Percentiles rank a stretch among this genome's conserved stretches.
Evolutionary conservation across 2,113 vertebrate genomes (phyloP).

Genomic region (Dicentrarchus labrax): DNA sequence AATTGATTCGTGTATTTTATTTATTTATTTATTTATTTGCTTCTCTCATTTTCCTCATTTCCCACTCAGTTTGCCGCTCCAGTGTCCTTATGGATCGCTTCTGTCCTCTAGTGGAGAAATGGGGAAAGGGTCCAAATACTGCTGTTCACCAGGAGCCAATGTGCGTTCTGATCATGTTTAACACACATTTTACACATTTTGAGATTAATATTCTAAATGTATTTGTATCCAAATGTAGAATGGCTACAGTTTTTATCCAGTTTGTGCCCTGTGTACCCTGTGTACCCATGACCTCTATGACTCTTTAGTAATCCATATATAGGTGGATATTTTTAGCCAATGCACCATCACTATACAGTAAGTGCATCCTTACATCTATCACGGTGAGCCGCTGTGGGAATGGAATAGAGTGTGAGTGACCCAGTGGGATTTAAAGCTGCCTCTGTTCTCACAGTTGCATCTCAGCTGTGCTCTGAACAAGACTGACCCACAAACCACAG

Average conservation of each 20-base stretch:
- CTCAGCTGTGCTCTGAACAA: slow-evolving; percentile 34
- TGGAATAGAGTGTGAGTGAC: not conserved
- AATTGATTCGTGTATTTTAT: slow-evolving; percentile 24
- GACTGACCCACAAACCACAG: slow-evolving; percentile 14
- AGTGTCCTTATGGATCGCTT: slow-evolving; percentile 44
- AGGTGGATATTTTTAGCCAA: slow-evolving; percentile 22
- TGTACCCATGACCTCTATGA: not conserved
- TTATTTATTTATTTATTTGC: not conserved
- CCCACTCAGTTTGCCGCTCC: not conserved
- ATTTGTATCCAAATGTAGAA: no score
- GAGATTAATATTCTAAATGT: no score
- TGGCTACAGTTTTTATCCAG: not conserved
- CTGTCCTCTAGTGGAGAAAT: slow-evolving; percentile 71
- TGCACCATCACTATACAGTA: not conserved
- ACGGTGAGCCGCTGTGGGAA: slow-evolving; percentile 4
- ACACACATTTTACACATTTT: no score
- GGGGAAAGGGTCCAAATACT: not conserved
- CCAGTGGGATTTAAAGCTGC: slow-evolving; percentile 36
- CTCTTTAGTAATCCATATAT: slow-evolving; percentile 18
- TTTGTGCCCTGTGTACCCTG: not conserved
- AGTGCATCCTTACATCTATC: slow-evolving; percentile 12
- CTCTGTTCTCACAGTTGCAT: slow-evolving; percentile 23
- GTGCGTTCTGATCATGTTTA: not conserved
- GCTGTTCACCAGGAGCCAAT: not conserved
- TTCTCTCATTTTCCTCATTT: not conserved